Percentiles rank a stretch among this genome's conserved stretches.
Evolutionary conservation across 2,888 invertebrate species (phyloP).

Genomic region (Chloroclysta siterata): DNA sequence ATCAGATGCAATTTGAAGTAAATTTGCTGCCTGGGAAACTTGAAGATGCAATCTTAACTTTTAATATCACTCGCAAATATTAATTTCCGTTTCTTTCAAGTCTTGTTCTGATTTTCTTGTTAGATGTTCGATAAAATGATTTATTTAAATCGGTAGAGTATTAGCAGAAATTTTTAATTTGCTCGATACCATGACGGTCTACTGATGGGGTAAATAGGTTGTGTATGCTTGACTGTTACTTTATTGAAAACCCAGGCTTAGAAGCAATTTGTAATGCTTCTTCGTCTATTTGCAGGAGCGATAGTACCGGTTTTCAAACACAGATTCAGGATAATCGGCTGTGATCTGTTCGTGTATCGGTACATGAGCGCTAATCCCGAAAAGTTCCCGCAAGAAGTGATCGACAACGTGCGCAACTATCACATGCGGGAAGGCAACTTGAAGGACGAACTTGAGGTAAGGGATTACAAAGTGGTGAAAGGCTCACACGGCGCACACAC

Average conservation of each 20-base stretch:
- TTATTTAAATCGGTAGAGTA: not conserved
- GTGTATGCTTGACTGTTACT: too few species aligned
- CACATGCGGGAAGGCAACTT: conserved; percentile 87
- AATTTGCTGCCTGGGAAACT: conserved; percentile 27
- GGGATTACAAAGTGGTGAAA: conserved; percentile 1
- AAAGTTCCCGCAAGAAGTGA: conserved; percentile 88
- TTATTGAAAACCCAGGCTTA: not conserved
- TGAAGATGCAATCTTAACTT: conserved; percentile 29
- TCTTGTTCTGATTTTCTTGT: conserved; percentile 9
- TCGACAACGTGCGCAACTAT: conserved; percentile 88
- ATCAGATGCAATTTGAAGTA: conserved; percentile 25
- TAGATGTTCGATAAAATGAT: conserved; percentile 4
- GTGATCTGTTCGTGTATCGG: conserved; percentile 91
- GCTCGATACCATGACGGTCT: not conserved
- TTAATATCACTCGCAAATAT: conserved; percentile 31
- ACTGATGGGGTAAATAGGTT: too few species aligned
- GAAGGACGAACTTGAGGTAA: conserved; percentile 83
- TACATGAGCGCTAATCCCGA: conserved; percentile 89
- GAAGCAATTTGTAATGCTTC: not conserved
- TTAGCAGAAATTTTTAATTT: not conserved
- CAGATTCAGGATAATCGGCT: conserved; percentile 90
- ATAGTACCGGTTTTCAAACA: conserved; percentile 89
- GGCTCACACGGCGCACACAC: not conserved
- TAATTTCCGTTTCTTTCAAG: conserved; percentile 30
- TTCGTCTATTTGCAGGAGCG: conserved; percentile 72